A percentile compares a stretch with the other conserved stretches of the same genome.
Conservation (phyloP, 2,797 vertebrate species). For the Sparus aurata region DNA sequence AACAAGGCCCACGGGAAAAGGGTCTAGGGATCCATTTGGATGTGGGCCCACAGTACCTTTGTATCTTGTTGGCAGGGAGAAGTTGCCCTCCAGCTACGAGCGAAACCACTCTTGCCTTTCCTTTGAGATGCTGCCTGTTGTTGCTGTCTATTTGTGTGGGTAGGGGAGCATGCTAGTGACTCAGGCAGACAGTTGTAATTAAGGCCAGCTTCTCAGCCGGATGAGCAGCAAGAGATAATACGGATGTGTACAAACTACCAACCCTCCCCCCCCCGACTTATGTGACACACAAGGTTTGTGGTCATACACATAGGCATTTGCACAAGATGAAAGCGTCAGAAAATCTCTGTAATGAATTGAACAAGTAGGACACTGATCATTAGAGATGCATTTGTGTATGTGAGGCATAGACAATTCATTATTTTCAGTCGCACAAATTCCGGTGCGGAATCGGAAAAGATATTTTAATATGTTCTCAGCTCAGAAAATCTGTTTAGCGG, state of each 20-base stretch:
- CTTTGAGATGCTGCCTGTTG: slow-evolving; percentile 73
- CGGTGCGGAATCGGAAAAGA: slow-evolving; percentile 52
- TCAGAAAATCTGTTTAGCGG: slow-evolving; percentile 59
- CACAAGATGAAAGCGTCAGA: slow-evolving; percentile 70
- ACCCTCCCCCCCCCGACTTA: slow-evolving; percentile 36
- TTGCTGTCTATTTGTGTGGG: slow-evolving; percentile 73
- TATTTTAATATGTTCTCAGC: slow-evolving; percentile 65
- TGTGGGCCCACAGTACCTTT: slow-evolving; percentile 70
- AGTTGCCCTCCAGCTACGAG: slow-evolving; percentile 68
- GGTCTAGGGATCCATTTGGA: slow-evolving; percentile 71
- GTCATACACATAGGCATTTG: slow-evolving; percentile 64
- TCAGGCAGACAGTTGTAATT: slow-evolving; percentile 80
- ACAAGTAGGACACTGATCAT: slow-evolving; percentile 81
- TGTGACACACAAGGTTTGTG: slow-evolving; percentile 65
- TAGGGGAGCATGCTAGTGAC: slow-evolving; percentile 71
- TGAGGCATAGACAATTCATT: slow-evolving; percentile 58
- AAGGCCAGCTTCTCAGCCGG: slow-evolving; percentile 74
- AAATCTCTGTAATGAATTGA: slow-evolving; percentile 79
- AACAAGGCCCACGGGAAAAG: slow-evolving; percentile 69
- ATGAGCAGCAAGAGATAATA: slow-evolving; percentile 77
- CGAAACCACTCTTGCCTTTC: slow-evolving; percentile 65
- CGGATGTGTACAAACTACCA: slow-evolving; percentile 71
- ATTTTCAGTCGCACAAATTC: slow-evolving; percentile 65
- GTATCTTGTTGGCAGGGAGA: slow-evolving; percentile 66
- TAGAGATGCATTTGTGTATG: slow-evolving; percentile 77